phyloP scores from a whole-genome alignment of 2,113 vertebrate genomes.

The Monarcha castaneiventris region DNA sequence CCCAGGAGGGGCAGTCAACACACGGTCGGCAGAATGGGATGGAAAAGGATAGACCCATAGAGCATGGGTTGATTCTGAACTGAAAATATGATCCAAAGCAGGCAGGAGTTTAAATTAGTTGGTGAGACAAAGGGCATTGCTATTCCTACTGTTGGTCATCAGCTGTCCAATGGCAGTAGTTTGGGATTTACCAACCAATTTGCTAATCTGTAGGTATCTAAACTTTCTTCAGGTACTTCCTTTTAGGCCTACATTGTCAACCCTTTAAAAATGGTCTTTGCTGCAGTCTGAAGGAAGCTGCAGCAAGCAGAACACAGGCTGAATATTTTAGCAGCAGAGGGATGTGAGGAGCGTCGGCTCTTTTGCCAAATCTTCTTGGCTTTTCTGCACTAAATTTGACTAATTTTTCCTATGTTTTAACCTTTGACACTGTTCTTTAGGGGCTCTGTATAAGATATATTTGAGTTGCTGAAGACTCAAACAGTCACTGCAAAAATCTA shows the following conservation, averaged over 20 bases:
- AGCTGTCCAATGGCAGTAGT: neutral
- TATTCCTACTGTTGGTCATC: neutral
- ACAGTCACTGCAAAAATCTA: neutral
- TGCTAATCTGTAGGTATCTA: neutral
- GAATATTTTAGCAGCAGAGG: neutral
- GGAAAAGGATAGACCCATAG: neutral
- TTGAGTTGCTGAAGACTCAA: slow-evolving; percentile 20
- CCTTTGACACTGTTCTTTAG: slow-evolving; percentile 20
- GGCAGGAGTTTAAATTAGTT: neutral
- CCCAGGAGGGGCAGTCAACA: neutral
- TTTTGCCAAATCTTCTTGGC: slow-evolving; percentile 34
- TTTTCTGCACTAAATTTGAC: neutral
- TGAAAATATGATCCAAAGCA: neutral
- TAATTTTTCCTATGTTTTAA: slow-evolving; percentile 44
- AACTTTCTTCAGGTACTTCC: neutral
- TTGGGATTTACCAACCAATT: neutral
- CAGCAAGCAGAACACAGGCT: neutral
- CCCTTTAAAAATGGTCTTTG: neutral
- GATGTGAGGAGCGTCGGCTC: neutral
- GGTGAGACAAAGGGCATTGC: neutral
- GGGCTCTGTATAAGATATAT: neutral
- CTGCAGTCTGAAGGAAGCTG: neutral
- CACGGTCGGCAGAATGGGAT: neutral
- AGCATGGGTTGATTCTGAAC: neutral
- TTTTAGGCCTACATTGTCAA: neutral